Conservation (phyloP, 2,888 invertebrate species). For the Chalcosyrphus nemorum region DNA sequence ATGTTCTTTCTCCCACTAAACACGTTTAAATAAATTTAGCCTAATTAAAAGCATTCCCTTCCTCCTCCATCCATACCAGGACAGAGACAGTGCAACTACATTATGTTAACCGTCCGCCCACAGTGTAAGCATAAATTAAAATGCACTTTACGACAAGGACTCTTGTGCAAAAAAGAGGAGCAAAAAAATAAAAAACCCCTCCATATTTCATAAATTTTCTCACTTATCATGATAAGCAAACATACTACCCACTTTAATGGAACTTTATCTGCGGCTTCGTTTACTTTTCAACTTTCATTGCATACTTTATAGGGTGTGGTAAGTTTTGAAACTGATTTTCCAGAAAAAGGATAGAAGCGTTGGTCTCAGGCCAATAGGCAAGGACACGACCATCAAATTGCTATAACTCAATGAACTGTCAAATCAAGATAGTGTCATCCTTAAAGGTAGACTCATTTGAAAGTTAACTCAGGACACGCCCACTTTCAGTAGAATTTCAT, state of each 20-base stretch:
- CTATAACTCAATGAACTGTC: too few species aligned
- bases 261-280: not conserved
- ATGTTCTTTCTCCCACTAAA: not conserved
- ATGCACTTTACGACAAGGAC: slow-evolving; percentile 36
- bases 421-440: too few species aligned
- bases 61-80: not conserved
- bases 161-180: not conserved
- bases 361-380: too few species aligned
- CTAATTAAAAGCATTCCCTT: slow-evolving; percentile 15
- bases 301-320: too few species aligned
- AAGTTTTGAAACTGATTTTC: too few species aligned
- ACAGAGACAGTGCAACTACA: not conserved
- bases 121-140: slow-evolving; percentile 37
- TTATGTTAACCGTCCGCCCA: not conserved
- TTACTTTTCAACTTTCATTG: not conserved
- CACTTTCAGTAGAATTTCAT: too few species aligned
- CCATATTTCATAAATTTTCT: slow-evolving; percentile 43
- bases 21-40: slow-evolving; percentile 9
- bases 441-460: too few species aligned
- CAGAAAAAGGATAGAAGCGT: too few species aligned
- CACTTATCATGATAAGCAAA: slow-evolving; percentile 36
- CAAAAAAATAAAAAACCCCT: not conserved
- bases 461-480: too few species aligned
- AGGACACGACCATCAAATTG: too few species aligned
- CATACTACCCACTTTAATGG: slow-evolving; percentile 14